Conservation (phyloP, 2,888 invertebrate genomes). For the Beris chalybata region DNA sequence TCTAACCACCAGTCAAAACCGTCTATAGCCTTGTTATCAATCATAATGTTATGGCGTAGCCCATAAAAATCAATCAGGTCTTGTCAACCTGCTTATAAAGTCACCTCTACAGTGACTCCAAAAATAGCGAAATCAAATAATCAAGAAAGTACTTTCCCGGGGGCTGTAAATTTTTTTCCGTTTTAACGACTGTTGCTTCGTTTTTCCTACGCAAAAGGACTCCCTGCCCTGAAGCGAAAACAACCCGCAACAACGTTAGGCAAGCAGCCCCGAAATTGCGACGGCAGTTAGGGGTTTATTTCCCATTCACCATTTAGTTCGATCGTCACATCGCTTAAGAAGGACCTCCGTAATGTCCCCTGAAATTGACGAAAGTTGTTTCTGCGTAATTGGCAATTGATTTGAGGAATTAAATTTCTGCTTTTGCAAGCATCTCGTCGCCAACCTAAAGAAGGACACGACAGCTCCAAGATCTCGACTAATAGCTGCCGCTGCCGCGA, state of each 20-base stretch:
- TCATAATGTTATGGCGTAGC: too few relatives aligned
- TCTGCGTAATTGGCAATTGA: constrained; percentile 24
- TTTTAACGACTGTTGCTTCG: constrained; percentile 28
- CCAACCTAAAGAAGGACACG: neutral
- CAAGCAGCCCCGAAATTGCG: neutral
- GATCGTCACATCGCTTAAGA: neutral
- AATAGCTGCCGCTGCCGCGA: constrained; percentile 7
- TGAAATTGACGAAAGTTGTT: constrained; percentile 15
- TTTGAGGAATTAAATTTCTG: constrained; percentile 29
- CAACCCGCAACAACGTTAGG: constrained; percentile 1
- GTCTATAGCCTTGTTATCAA: too few relatives aligned
- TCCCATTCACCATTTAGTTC: neutral
- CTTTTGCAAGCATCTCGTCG: constrained; percentile 19
- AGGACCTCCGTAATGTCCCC: neutral
- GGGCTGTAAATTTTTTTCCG: constrained; percentile 13
- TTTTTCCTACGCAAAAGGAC: constrained; percentile 7
- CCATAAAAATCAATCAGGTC: too few relatives aligned
- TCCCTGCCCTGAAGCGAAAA: neutral
- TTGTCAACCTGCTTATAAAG: too few relatives aligned
- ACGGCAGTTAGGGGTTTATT: neutral
- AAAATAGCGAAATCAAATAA: too few relatives aligned
- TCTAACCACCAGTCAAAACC: too few relatives aligned
- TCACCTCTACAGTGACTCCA: too few relatives aligned
- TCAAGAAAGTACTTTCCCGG: too few relatives aligned
- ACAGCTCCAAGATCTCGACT: constrained; percentile 2